phyloP scores from a whole-genome alignment of 1,140 invertebrate genomes.

The Drosophila sucinea region DNA sequence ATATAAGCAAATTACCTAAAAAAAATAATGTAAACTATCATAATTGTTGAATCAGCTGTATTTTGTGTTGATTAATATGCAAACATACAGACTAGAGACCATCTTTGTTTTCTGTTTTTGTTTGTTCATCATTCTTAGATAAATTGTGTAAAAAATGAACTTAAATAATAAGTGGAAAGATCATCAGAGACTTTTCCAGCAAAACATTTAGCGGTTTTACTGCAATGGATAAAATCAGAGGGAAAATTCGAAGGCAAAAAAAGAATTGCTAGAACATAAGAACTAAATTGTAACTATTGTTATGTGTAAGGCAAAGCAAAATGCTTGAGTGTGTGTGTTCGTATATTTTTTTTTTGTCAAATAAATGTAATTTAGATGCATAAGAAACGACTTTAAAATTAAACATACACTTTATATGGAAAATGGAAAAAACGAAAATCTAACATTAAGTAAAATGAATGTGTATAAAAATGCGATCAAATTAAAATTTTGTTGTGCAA shows the following conservation, averaged over 20 bases:
- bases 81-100: neutral
- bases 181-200: neutral
- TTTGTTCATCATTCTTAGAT: conserved; percentile 2
- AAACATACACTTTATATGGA: conserved; percentile 4
- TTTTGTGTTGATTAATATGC: conserved; percentile 2
- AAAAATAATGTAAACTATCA: conserved; percentile 4
- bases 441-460: conserved; percentile 36
- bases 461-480: conserved; percentile 44
- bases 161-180: neutral
- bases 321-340: neutral
- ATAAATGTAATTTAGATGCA: conserved; percentile 1
- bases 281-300: neutral
- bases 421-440: neutral
- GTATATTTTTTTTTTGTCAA: conserved; percentile 8
- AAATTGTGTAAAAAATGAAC: conserved; percentile 9
- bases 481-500: conserved; percentile 49
- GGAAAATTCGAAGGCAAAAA: neutral
- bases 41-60: conserved; percentile 3
- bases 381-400: conserved; percentile 9
- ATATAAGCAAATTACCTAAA: neutral
- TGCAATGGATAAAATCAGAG: neutral
- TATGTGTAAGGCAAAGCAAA: conserved; percentile 5
- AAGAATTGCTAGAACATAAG: conserved; percentile 4
- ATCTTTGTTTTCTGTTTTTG: neutral
- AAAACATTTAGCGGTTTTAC: conserved; percentile 16